These are phyloP conservation scores for Chionoecetes opilio DNA, from an alignment of 1,140 invertebrate species.

Conservation along the genomic window DNA sequence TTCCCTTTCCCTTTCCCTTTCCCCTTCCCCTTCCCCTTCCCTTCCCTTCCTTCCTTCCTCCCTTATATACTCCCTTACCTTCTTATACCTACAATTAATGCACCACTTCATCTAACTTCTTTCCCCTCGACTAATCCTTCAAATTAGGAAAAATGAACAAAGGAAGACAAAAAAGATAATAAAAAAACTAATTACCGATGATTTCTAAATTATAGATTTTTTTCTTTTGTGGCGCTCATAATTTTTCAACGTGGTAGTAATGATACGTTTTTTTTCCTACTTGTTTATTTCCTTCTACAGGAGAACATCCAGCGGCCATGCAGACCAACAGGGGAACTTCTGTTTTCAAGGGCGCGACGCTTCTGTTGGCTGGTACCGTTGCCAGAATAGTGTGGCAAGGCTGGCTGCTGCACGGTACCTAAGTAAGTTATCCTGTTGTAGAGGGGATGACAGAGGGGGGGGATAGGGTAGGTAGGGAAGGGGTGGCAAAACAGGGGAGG, in stretches of 20 bases:
- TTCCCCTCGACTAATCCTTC: no score
- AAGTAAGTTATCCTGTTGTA: not conserved
- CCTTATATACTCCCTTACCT: no score
- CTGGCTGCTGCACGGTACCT: slow-evolving; percentile 4
- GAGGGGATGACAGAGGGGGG: not conserved
- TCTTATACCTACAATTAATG: no score
- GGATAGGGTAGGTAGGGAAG: not conserved
- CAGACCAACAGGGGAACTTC: slow-evolving; percentile 43
- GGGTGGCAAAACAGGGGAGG: not conserved
- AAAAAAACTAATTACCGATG: not conserved
- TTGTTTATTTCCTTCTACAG: slow-evolving; percentile 14
- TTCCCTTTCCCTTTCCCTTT: not conserved
- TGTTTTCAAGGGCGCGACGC: not conserved
- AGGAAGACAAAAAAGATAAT: no score
- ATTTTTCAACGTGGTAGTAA: not conserved
- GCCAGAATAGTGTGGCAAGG: slow-evolving; percentile 42
- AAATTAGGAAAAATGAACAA: no score
- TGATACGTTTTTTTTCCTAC: no score
- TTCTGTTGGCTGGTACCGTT: not conserved
- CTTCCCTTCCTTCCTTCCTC: no score
- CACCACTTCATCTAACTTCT: not conserved
- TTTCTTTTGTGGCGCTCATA: not conserved
- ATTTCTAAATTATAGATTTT: not conserved
- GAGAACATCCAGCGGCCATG: slow-evolving; percentile 52
- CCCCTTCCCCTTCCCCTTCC: no score